Base-by-base conservation (phyloP, 2,113 vertebrate genomes). In the Corynorhinus townsendii region DNA sequence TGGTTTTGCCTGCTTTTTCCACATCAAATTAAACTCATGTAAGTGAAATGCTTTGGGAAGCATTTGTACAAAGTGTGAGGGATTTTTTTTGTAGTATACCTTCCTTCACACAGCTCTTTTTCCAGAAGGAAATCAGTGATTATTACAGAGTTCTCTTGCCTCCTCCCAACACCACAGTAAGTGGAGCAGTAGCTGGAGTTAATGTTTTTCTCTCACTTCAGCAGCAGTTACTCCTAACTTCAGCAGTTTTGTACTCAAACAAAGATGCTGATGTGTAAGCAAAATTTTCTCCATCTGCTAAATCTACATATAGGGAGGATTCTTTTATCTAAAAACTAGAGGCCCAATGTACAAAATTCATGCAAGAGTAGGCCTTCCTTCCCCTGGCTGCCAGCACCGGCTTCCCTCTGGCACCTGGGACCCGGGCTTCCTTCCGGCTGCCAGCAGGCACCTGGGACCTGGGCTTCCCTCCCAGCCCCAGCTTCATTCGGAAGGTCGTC, bases 231-330 rank as follows among this genome's bases (percentile, higher is more conserved):
- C 72, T 76, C 24, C 92, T 73, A 38, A 86, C 73, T 77, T 91
- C 52, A 95, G 89, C 72, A 93, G 45, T 82, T 95, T 89, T 89
- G 20, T 95, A 69, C 79, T 86, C 84, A 86, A 69, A 94, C 56
- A 82, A 33, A 89, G 45, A 93, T 83, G 68, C 71, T 92, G 79
- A 59, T 77, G 49, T 62, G 2, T 4, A 91, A 86, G 76, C 62
- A 64, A 62, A 83, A 73, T 69, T 73, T 86, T 89, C 47, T 84
- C 62, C 59, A 11, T 86, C 83, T 80, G 80, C 69, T 38, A 89
- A 83, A 62, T 54, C 84, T 73, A 3, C 10, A 4, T 71, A 11
- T 68, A 22, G 83, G 38, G 40, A 87, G 54, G 24, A 28, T 71
- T 92, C 0, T 93, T 92, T 94, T 93, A 91, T 64, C 33, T 71